A percentile compares a stretch with the other conserved stretches of the same genome.
Evolutionary conservation across 2,888 invertebrate species (phyloP).

Genomic region (Athalia cordata): DNA sequence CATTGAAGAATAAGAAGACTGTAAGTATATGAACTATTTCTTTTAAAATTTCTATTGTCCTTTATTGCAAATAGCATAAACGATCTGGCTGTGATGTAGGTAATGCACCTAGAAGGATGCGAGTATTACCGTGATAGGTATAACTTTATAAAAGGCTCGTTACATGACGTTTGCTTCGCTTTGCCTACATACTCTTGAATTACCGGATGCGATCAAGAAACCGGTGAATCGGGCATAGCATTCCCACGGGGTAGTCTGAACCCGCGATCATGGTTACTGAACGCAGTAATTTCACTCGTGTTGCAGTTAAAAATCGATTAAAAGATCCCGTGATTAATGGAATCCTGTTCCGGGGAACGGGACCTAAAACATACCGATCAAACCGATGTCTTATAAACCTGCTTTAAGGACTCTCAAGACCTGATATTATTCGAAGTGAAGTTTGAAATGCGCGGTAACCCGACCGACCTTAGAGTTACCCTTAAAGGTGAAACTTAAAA

Average conservation of each 20-base stretch:
- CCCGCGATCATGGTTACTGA: slow-evolving; percentile 28
- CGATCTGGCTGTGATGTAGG: neutral
- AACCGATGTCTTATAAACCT: slow-evolving; percentile 20
- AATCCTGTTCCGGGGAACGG: slow-evolving; percentile 33
- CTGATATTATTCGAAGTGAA: neutral
- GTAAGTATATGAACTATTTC: no score
- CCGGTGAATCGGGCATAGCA: slow-evolving; percentile 43
- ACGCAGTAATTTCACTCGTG: slow-evolving; percentile 39
- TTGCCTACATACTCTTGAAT: slow-evolving; percentile 26
- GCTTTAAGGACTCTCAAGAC: slow-evolving; percentile 1
- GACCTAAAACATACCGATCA: slow-evolving; percentile 30
- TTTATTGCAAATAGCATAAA: no score
- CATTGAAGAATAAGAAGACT: no score
- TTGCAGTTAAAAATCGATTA: slow-evolving; percentile 42
- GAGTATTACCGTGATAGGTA: neutral
- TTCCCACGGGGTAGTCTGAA: slow-evolving; percentile 42
- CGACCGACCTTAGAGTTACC: slow-evolving; percentile 13
- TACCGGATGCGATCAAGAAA: slow-evolving; percentile 43
- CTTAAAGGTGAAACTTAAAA: slow-evolving; percentile 4
- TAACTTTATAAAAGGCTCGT: neutral
- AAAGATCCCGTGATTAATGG: slow-evolving; percentile 37
- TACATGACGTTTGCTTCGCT: slow-evolving; percentile 32
- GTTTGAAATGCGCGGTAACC: slow-evolving; percentile 21
- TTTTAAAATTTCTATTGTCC: no score
- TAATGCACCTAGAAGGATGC: neutral